These are phyloP conservation scores for Anastrepha ludens DNA, from an alignment of 1,140 invertebrate genomes.

Conservation along the genomic window DNA sequence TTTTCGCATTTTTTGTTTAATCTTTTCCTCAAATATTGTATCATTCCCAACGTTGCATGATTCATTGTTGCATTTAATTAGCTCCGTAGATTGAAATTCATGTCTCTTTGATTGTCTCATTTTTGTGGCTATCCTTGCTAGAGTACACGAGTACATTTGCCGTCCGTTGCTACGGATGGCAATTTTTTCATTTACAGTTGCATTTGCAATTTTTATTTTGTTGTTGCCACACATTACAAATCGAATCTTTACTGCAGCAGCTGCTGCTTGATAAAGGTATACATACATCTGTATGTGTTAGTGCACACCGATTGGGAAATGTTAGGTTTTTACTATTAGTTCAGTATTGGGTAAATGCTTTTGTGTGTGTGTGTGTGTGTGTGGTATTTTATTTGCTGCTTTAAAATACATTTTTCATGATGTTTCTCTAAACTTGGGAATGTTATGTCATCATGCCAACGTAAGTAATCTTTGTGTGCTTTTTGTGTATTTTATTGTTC, in stretches of 20 bases:
- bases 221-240: conserved; percentile 4
- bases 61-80: conserved; percentile 42
- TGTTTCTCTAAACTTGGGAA: too few species aligned
- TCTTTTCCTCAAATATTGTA: not conserved
- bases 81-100: conserved; percentile 40
- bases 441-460: too few species aligned
- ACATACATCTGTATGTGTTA: not conserved
- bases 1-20: not conserved
- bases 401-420: conserved; percentile 20
- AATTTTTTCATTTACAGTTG: not conserved
- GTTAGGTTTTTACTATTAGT: conserved; percentile 11
- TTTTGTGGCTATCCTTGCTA: conserved; percentile 4
- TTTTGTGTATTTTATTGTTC: too few species aligned
- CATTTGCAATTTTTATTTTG: not conserved
- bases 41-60: conserved; percentile 14
- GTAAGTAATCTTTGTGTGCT: too few species aligned
- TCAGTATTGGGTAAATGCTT: not conserved
- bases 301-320: not conserved
- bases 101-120: not conserved
- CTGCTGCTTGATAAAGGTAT: not conserved
- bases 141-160: not conserved
- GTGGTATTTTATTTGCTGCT: not conserved
- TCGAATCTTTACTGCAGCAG: not conserved
- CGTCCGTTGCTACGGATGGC: not conserved
- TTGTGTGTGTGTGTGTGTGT: not conserved